Evolutionary conservation across 2,797 vertebrate species (phyloP).

Genomic region (Labroides dimidiatus): DNA sequence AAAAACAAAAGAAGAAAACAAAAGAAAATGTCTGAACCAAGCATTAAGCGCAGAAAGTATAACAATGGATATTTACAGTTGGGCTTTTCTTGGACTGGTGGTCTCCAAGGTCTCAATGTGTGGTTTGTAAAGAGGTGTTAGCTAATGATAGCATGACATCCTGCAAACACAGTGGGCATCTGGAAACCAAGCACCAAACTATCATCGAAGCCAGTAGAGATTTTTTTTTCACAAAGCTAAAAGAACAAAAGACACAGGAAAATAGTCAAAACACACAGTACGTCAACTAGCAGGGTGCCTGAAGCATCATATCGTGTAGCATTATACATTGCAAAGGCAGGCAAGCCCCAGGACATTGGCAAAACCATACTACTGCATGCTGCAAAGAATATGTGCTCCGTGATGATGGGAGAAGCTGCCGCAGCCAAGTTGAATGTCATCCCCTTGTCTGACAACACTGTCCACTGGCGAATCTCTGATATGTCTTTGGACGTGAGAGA

Average conservation of each 20-base stretch:
- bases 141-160: not conserved
- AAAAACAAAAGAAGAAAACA: no score
- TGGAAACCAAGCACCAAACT: not conserved
- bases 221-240: not conserved
- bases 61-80: no score
- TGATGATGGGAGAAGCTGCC: constrained; percentile 9
- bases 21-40: no score
- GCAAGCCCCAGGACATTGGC: constrained; percentile 1
- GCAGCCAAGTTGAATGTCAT: not conserved
- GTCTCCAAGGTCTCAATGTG: no score
- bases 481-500: not conserved
- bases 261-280: not conserved
- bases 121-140: no score
- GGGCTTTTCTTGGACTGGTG: no score
- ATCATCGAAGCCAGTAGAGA: not conserved
- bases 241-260: not conserved
- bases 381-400: constrained; percentile 13
- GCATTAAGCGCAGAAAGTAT: no score
- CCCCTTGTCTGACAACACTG: not conserved
- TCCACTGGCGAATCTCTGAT: not conserved
- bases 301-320: not conserved
- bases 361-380: constrained; percentile 12
- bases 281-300: no score
- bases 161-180: not conserved
- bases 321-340: not conserved